Conservation (phyloP, 1,140 invertebrate genomes). For the Brachionus koreanus region DNA sequence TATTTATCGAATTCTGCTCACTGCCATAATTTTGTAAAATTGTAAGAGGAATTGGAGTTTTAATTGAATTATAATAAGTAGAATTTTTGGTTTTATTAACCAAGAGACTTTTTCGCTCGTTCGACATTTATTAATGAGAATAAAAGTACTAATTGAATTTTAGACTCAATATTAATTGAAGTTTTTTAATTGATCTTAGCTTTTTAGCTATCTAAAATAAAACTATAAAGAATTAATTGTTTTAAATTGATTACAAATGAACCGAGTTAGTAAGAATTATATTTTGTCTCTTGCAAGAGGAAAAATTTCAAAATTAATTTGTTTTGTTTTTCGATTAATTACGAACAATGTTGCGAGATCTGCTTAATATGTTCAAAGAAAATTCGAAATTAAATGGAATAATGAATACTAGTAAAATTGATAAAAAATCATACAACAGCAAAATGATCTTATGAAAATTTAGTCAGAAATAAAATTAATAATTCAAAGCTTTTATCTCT, state of each 20-base stretch:
- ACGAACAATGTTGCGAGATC: too few species aligned
- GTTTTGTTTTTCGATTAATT: too few species aligned
- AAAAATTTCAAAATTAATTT: too few species aligned
- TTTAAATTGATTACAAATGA: too few species aligned
- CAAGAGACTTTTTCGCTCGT: constrained; percentile 20
- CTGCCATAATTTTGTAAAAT: not conserved
- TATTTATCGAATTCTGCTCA: not conserved
- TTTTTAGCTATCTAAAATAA: too few species aligned
- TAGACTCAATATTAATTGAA: not conserved
- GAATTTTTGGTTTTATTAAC: not conserved
- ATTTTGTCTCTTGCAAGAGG: too few species aligned
- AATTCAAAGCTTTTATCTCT: not conserved
- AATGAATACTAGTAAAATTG: too few species aligned
- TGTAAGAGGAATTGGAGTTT: not conserved
- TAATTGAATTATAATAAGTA: not conserved
- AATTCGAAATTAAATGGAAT: too few species aligned
- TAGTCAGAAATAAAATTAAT: not conserved
- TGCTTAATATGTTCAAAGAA: too few species aligned
- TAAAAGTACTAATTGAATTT: not conserved
- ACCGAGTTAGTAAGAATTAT: too few species aligned
- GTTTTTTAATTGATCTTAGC: too few species aligned
- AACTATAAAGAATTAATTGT: too few species aligned
- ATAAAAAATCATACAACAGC: not conserved
- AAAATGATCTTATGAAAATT: not conserved
- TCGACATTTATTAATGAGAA: not conserved